Percentiles rank a stretch among this genome's conserved stretches.
Conservation (phyloP, 2,113 vertebrate species). For the Suncus etruscus region DNA sequence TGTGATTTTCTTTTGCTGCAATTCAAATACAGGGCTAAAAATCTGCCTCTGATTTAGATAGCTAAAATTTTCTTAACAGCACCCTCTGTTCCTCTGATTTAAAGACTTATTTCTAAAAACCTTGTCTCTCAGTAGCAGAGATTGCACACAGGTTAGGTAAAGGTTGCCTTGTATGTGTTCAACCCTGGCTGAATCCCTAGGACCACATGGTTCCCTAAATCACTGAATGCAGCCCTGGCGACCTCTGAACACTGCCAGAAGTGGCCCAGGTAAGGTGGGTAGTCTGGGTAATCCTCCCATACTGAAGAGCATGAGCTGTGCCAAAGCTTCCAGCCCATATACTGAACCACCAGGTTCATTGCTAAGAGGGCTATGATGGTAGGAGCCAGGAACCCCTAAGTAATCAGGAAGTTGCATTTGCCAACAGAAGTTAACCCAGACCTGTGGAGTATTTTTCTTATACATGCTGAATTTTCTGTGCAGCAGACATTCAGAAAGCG, state of each 20-base stretch:
- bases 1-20: background rate
- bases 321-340: too few species aligned
- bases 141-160: too few species aligned
- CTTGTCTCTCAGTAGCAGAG: too few species aligned
- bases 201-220: too few species aligned
- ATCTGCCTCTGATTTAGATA: background rate
- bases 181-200: too few species aligned
- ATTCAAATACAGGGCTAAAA: slow-evolving; percentile 48
- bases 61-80: slow-evolving; percentile 1
- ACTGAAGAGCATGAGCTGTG: too few species aligned
- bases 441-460: slow-evolving; percentile 1
- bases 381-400: background rate
- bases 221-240: too few species aligned
- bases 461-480: background rate
- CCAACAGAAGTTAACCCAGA: background rate
- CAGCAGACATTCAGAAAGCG: background rate
- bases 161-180: too few species aligned
- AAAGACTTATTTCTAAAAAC: background rate
- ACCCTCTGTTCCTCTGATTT: background rate
- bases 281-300: too few species aligned
- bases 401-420: slow-evolving; percentile 1
- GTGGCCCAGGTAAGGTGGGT: too few species aligned
- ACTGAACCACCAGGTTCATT: too few species aligned
- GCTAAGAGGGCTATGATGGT: background rate
- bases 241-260: too few species aligned